Percentiles rank a stretch among this genome's conserved stretches.
Evolutionary conservation across 2,888 invertebrate species (phyloP).

Genomic region (Trichacis sp.): DNA sequence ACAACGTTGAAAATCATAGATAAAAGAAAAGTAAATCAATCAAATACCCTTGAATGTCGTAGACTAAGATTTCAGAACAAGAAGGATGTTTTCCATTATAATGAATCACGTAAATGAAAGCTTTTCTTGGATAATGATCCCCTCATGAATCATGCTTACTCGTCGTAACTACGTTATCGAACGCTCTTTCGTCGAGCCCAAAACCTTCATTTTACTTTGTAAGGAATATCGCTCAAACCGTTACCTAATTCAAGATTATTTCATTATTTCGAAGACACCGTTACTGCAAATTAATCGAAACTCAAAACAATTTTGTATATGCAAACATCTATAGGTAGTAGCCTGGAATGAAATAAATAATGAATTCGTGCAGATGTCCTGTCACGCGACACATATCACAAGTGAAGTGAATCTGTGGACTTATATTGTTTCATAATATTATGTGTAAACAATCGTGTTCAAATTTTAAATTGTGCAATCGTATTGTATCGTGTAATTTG

Average conservation of each 20-base stretch:
- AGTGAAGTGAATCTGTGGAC: no score
- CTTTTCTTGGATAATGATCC: conserved; percentile 36
- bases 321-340: background rate
- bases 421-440: no score
- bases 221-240: conserved; percentile 27
- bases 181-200: conserved; percentile 25
- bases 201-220: conserved; percentile 35
- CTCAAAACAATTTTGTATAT: background rate
- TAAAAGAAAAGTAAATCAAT: background rate
- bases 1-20: no score
- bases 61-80: conserved; percentile 16
- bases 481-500: no score
- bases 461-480: no score
- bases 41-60: background rate
- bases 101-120: conserved; percentile 38
- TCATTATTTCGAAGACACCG: conserved; percentile 16
- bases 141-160: conserved; percentile 41
- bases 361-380: no score
- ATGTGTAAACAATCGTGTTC: no score
- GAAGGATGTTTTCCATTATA: conserved; percentile 29
- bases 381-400: no score
- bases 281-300: background rate
- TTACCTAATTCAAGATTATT: conserved; percentile 34
- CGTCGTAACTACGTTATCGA: conserved; percentile 33
- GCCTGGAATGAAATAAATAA: no score